These are phyloP conservation scores for Octodonta nipae DNA, from an alignment of 2,888 invertebrate species.

Conservation along the genomic window DNA sequence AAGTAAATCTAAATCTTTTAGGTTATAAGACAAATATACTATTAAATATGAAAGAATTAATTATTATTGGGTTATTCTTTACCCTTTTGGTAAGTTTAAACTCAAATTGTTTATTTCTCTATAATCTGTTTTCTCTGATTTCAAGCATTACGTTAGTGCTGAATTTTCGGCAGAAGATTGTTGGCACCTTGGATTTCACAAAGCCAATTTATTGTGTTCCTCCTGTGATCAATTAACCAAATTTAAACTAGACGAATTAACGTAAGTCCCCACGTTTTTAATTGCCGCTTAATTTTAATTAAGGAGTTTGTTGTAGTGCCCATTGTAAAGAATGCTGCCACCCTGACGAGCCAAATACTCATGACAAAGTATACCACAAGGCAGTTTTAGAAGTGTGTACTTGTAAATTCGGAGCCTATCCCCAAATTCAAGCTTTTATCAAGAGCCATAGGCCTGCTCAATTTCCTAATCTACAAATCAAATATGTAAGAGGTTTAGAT, in stretches of 20 bases:
- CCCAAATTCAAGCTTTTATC: slow-evolving; percentile 95
- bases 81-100: no score
- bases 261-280: slow-evolving; percentile 30
- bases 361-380: slow-evolving; percentile 67
- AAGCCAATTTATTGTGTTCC: slow-evolving; percentile 73
- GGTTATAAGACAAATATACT: no score
- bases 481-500: slow-evolving; percentile 85
- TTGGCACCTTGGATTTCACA: slow-evolving; percentile 69
- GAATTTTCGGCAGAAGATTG: slow-evolving; percentile 68
- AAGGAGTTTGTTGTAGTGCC: slow-evolving; percentile 39
- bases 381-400: slow-evolving; percentile 93
- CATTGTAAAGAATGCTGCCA: slow-evolving; percentile 72
- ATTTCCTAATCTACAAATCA: slow-evolving; percentile 82
- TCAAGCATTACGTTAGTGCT: no score
- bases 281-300: no score
- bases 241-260: slow-evolving; percentile 53
- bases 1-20: no score
- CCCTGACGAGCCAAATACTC: slow-evolving; percentile 52
- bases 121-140: no score
- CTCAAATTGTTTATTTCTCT: no score
- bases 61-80: no score
- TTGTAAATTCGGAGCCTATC: slow-evolving; percentile 95
- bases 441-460: slow-evolving; percentile 82
- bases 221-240: slow-evolving; percentile 75
- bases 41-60: no score